A percentile compares a stretch with the other conserved stretches of the same genome.
Conservation (phyloP, 2,888 invertebrate species). For the Metacarcinus magister region DNA sequence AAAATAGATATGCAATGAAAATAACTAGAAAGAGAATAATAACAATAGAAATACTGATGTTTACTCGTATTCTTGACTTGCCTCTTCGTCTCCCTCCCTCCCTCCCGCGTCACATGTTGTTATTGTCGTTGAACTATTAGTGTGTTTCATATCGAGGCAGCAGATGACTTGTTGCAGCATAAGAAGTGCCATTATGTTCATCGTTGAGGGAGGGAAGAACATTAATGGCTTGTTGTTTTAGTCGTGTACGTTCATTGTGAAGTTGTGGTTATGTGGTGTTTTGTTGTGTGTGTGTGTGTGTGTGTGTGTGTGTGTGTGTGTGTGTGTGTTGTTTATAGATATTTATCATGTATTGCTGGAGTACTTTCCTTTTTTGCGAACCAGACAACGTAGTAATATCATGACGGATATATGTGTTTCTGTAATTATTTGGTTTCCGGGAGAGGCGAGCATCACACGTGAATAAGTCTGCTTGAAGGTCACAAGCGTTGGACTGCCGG, state of each 20-base stretch:
- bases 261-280: background rate
- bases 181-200: slow-evolving; percentile 17
- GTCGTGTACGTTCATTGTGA: background rate
- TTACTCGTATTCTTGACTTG: too few relatives aligned
- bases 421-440: background rate
- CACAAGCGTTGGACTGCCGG: background rate
- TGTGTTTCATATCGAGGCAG: background rate
- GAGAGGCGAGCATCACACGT: background rate
- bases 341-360: background rate
- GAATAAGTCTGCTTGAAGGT: background rate
- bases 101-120: background rate
- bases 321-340: background rate
- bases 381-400: background rate
- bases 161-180: background rate
- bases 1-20: too few relatives aligned
- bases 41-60: too few relatives aligned
- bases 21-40: too few relatives aligned
- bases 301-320: slow-evolving; percentile 26
- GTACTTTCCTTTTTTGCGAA: background rate
- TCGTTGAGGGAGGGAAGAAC: background rate
- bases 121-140: background rate
- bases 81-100: background rate
- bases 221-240: background rate
- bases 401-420: background rate
- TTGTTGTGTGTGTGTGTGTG: background rate